A percentile compares a stretch with the other conserved stretches of the same genome.
Evolutionary conservation across 1,140 invertebrate genomes (phyloP).

Genomic region (Cydia fagiglandana): DNA sequence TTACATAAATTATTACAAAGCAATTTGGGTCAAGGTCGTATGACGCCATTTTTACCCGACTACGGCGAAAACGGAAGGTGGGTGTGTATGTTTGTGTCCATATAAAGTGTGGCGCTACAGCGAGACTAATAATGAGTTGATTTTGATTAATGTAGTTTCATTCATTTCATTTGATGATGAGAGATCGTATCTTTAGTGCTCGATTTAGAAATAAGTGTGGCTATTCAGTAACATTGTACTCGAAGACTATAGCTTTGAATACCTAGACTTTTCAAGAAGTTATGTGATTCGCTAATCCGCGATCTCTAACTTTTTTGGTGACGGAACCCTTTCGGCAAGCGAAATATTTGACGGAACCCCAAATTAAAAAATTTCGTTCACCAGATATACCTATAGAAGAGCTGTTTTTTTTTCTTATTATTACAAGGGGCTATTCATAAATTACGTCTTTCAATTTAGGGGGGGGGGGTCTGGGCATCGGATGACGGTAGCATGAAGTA

Average conservation of each 20-base stretch:
- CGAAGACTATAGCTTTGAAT: neutral
- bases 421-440: too few species aligned
- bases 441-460: too few species aligned
- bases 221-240: neutral
- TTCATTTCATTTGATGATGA: too few species aligned
- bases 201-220: neutral
- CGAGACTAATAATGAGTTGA: neutral
- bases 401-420: too few species aligned
- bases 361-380: too few species aligned
- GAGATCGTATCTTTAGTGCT: too few species aligned
- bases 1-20: slow-evolving; percentile 59
- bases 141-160: neutral
- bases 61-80: neutral
- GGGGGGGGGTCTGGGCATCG: too few species aligned
- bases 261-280: neutral
- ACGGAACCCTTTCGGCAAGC: too few species aligned
- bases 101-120: neutral
- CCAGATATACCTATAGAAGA: too few species aligned
- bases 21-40: slow-evolving; percentile 62
- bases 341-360: too few species aligned
- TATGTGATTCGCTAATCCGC: neutral
- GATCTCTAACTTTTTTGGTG: too few species aligned
- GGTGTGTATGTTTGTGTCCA: neutral
- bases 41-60: slow-evolving; percentile 26
- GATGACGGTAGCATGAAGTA: too few species aligned